phyloP scores from a whole-genome alignment of 2,888 invertebrate species.

The Volucella inflata region DNA sequence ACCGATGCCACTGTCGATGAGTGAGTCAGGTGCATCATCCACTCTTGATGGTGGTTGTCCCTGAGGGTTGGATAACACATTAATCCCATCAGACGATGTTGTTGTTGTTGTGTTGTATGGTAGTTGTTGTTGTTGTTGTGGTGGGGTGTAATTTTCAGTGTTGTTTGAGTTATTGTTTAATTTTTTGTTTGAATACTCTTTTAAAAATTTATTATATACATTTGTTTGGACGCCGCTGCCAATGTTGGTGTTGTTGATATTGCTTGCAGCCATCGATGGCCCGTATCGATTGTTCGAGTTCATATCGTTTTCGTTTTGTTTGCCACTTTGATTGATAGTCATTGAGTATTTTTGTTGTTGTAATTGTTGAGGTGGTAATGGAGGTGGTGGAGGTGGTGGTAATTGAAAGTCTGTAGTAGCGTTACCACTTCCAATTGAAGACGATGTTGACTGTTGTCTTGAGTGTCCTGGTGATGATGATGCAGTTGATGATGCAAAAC shows the following conservation, averaged over 20 bases:
- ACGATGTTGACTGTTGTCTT: conserved; percentile 80
- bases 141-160: neutral
- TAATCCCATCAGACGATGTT: conserved; percentile 69
- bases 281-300: conserved; percentile 81
- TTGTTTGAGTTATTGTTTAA: conserved; percentile 73
- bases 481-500: conserved; percentile 76
- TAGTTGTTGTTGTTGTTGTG: conserved; percentile 62
- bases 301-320: conserved; percentile 82
- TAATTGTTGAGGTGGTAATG: conserved; percentile 72
- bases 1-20: conserved; percentile 49
- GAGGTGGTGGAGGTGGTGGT: conserved; percentile 78
- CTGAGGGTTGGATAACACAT: conserved; percentile 59
- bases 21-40: conserved; percentile 58
- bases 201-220: conserved; percentile 82
- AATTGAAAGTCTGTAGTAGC: conserved; percentile 77
- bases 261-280: conserved; percentile 44
- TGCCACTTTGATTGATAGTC: conserved; percentile 76
- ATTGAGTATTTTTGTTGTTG: conserved; percentile 76
- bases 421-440: conserved; percentile 76
- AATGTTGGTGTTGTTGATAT: conserved; percentile 70
- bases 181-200: conserved; percentile 81
- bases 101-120: conserved; percentile 63
- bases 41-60: neutral
- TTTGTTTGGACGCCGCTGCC: conserved; percentile 60
- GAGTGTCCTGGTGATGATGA: conserved; percentile 80